Conservation (phyloP, 2,113 vertebrate species). For the Pollachius pollachius region DNA sequence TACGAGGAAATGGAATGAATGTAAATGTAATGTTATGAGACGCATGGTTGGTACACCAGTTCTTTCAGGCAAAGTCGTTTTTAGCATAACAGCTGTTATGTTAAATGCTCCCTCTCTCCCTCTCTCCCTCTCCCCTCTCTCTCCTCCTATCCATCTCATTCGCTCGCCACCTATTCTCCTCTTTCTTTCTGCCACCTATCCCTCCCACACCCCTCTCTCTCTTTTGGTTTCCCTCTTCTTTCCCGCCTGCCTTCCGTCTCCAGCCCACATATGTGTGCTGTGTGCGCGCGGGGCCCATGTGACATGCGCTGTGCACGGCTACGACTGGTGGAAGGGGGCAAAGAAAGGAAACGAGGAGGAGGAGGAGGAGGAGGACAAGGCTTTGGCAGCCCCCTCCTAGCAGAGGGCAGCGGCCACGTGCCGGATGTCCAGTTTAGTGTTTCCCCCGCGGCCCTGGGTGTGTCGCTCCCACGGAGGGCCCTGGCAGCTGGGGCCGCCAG, state of each 20-base stretch:
- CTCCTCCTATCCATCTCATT: constrained; percentile 5
- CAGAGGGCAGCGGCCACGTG: constrained; percentile 11
- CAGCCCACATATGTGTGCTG: background rate
- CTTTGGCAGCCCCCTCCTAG: constrained; percentile 5
- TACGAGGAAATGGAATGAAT: constrained; percentile 36
- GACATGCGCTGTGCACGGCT: background rate
- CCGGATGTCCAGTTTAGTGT: constrained; percentile 43
- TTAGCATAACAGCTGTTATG: constrained; percentile 50
- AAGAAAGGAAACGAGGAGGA: background rate
- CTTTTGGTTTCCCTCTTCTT: background rate
- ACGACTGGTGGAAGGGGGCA: background rate
- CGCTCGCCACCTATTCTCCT: constrained; percentile 8
- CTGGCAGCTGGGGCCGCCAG: constrained; percentile 55
- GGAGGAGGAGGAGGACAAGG: too few relatives aligned
- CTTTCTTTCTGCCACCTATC: too few relatives aligned
- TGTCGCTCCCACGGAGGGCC: constrained; percentile 38
- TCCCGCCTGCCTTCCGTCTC: background rate
- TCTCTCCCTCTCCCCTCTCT: background rate
- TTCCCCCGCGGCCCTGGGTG: constrained; percentile 27
- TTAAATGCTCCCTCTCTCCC: constrained; percentile 19
- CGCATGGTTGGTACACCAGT: constrained; percentile 28
- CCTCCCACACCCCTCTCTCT: background rate
- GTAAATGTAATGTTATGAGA: constrained; percentile 36
- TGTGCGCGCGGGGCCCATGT: background rate
- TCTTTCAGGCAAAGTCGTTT: constrained; percentile 38